Base-by-base conservation (phyloP, 2,888 invertebrate genomes). In the Oegoconia quadripuncta region DNA sequence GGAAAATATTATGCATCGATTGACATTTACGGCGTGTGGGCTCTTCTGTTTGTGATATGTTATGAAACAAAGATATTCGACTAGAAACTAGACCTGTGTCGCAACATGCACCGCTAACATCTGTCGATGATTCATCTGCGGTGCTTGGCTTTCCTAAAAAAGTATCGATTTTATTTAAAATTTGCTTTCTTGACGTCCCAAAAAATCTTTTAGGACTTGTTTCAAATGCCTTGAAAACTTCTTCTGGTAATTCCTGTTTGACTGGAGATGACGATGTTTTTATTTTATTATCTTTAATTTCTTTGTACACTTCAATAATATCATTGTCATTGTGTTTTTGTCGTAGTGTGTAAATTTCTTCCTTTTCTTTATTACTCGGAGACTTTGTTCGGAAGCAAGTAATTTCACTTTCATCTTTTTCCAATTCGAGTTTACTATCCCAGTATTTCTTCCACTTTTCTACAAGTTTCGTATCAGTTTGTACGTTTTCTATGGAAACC, bases 121-220 rank as follows among this genome's bases (percentile, higher is more conserved):
- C 62, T 38, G 56, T 44, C 25, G 65, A 56, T 32, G 64, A 55
- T 50, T 68, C 62, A 36, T 69, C 59, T 36, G 51, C 53, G 46
- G 54, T 53, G 43, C 55, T 62, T 37, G 77, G 73, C 52, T 77
- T 80, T 39, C 74, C 79, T 56, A 75, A 70, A 60, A 81, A 87
- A 46, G 73, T 76, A 46, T 87, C 87, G 37, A 87, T 77, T 67
- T 86, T 87, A 53, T 72, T 82, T 44, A 86, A 57, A 52, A 87
- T 87, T 42, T 81, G 84, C 49, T 78, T 79, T 50, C 86, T 69
- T 30, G 86, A 87, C 18, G 86, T 86, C 1, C 86, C 87, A 39
- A 88, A 87, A 55, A 87, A 87, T 55, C 86, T 64, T 48, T 84
- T 88, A 6, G 87, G 87, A 48, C 86, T 87, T 11, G 84, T 87